Evolutionary conservation across 2,888 invertebrate species (phyloP), one percentile per base, ranked within the genome.

Genomic region (Actias luna): DNA sequence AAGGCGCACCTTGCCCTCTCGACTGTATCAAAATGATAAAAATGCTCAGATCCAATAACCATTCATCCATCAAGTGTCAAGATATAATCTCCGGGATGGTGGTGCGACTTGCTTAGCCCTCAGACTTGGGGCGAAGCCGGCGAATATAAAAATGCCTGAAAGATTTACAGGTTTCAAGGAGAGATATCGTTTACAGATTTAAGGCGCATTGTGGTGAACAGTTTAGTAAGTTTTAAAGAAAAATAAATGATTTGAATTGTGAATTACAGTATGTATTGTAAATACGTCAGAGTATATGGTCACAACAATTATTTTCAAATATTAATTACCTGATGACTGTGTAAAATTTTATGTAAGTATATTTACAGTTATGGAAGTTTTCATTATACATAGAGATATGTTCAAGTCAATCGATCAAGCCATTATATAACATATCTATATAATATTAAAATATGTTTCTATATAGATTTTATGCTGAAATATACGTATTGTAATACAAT

Each of bases 1-100:
- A 74, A 77, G 77, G 80, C 78, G 78, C 84, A 88, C 88, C 89
- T 88, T 85, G 82, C 83, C 83, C 83, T 74, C 76, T 75, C 82
- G 77, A 87, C 90, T 92, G 91, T 91, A 92, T 91, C 91, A 92
- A 93, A 92, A 93, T 92, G 93, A 93, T 93, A 93, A 93, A 94
- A 93, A 93, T 93, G 93, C 93, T 93, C 93, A 93, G 94, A 94
- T 94, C 95, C 95, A 95, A 95, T 95, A 95, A 94, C 95, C 95
- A 95, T 95, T 95, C 95, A 95, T 95, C 95, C 94, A 95, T 95
- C 95, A 95, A 92, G 93, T 93, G 95, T 95, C 95, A 94, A 94
- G 94, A 94, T 93, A 93, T 94, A 94, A 94, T 94, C 94, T 94
- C 85, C 63, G 89, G 91, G 88, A 88, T 88, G 89, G 89, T 78